Evolutionary conservation across 2,113 vertebrate genomes (phyloP).

Genomic region (Propithecus coquereli): DNA sequence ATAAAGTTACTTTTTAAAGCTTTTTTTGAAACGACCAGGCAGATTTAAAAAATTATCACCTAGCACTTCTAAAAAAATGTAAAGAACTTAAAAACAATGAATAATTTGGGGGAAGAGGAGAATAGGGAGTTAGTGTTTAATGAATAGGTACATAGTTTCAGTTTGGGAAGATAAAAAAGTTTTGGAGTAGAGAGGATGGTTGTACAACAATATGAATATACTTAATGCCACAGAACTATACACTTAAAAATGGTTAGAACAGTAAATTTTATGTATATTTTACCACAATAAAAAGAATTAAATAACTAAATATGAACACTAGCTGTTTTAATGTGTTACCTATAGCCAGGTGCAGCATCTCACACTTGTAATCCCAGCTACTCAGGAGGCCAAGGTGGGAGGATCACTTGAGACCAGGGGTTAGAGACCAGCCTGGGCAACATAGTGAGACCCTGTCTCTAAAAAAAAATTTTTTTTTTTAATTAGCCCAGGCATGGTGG

Average conservation of each 20-base stretch:
- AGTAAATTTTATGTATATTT: not conserved
- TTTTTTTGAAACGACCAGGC: not conserved
- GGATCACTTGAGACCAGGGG: too few relatives aligned
- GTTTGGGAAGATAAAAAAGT: slow-evolving; percentile 2
- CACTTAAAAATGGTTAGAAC: not conserved
- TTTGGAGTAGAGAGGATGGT: not conserved
- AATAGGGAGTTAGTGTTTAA: not conserved
- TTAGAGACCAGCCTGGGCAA: too few relatives aligned
- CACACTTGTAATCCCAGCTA: too few relatives aligned
- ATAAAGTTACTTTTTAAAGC: slow-evolving; percentile 4
- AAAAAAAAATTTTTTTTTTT: too few relatives aligned
- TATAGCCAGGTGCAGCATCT: too few relatives aligned
- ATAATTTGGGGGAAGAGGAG: not conserved
- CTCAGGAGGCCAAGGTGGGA: too few relatives aligned
- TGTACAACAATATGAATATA: not conserved
- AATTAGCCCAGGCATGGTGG: too few relatives aligned
- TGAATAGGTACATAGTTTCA: not conserved
- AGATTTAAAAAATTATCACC: slow-evolving; percentile 11
- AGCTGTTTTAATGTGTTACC: not conserved
- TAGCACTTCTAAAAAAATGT: not conserved
- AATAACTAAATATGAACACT: not conserved
- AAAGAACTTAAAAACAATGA: slow-evolving; percentile 30
- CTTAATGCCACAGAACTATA: not conserved
- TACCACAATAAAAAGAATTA: not conserved
- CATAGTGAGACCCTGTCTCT: too few relatives aligned